Conservation (phyloP, 2,113 vertebrate genomes). For the Lonchura striata region DNA sequence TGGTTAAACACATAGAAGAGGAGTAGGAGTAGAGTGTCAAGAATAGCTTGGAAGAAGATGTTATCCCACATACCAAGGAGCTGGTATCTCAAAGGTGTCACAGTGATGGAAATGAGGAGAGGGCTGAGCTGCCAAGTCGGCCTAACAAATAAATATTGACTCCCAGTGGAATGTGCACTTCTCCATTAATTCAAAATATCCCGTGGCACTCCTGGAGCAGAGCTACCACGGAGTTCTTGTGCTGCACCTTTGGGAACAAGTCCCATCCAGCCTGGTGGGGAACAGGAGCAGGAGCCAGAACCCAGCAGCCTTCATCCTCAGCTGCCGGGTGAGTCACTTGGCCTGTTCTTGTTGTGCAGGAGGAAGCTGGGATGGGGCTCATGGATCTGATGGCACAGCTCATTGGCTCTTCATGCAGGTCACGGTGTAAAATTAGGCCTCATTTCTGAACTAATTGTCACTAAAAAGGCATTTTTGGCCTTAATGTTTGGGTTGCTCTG, state of each 20-base stretch:
- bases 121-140: not conserved
- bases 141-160: not conserved
- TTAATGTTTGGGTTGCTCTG: not conserved
- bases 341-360: not conserved
- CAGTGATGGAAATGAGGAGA: conserved; percentile 44
- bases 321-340: conserved; percentile 10
- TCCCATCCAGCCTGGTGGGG: not conserved
- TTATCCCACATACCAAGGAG: conserved; percentile 55
- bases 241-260: not conserved
- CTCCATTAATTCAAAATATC: not conserved
- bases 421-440: not conserved
- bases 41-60: conserved; percentile 66
- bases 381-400: not conserved
- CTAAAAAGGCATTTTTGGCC: not conserved
- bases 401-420: not conserved
- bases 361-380: not conserved
- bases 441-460: not conserved
- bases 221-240: not conserved
- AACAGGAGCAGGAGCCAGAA: not conserved
- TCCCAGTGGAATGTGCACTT: not conserved
- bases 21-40: conserved; percentile 52
- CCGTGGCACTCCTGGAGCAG: not conserved
- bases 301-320: not conserved
- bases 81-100: conserved; percentile 55
- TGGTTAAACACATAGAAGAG: conserved; percentile 61